phyloP scores from a whole-genome alignment of 2,888 invertebrate species.

The Vanessa cardui region DNA sequence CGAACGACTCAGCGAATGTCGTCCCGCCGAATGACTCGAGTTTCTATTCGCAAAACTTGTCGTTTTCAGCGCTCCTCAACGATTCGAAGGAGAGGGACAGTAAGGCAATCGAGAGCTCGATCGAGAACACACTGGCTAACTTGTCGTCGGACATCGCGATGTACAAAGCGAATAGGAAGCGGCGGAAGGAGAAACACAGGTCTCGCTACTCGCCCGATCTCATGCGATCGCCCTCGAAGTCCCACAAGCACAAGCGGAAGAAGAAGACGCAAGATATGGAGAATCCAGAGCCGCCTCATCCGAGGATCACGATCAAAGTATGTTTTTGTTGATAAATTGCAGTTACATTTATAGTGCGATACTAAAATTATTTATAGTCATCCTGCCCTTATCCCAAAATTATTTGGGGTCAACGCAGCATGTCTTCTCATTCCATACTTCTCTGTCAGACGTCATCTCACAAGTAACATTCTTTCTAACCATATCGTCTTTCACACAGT shows the following conservation, averaged over 20 bases:
- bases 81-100: conserved; percentile 73
- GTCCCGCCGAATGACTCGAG: conserved; percentile 56
- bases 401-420: too few species aligned
- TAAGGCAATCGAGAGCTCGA: conserved; percentile 74
- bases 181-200: conserved; percentile 89
- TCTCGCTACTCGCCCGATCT: conserved; percentile 88
- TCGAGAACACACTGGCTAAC: conserved; percentile 75
- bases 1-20: conserved; percentile 68
- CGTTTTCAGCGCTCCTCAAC: conserved; percentile 75
- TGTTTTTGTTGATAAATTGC: not conserved
- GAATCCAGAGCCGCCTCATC: conserved; percentile 82
- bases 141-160: conserved; percentile 77
- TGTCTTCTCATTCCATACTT: too few species aligned
- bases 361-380: not conserved
- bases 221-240: conserved; percentile 85
- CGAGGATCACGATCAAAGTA: conserved; percentile 92
- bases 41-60: conserved; percentile 68
- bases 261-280: conserved; percentile 88
- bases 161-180: conserved; percentile 85
- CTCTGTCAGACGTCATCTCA: too few species aligned
- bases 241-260: conserved; percentile 91
- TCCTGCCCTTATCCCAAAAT: too few species aligned
- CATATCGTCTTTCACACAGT: too few species aligned
- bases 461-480: too few species aligned
- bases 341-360: not conserved